Base-by-base conservation (phyloP, 2,888 invertebrate genomes). In the Volucella inflata region DNA sequence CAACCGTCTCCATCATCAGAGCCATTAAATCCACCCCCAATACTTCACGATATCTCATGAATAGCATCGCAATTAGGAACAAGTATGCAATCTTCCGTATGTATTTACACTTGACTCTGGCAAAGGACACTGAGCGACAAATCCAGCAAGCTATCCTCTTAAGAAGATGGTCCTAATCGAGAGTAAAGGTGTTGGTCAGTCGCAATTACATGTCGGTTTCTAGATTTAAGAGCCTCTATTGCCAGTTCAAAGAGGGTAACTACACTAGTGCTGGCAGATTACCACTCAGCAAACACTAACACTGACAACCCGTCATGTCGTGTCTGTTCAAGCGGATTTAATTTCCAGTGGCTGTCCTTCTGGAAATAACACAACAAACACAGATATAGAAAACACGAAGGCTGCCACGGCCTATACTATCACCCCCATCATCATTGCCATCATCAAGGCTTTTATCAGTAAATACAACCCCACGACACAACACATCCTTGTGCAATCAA, bases 321-420 rank as follows among this genome's bases (percentile, higher is more conserved):
- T 53, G 46, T 36, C 48, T 14, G 14, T 46, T 57, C 12, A 53
- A 76, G 48, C 42, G n/a, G 53, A 82, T 60, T 65, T 60, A 76
- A 59, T 81, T 65, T 59, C 51, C 44, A 65, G 71, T 40, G 71
- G 60, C 57, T 74, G 51, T 62, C 68, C 51, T 59, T 64, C 50
- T 46, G 21, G 38, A 68, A 65, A 79, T 74, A 70, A 68, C 59
- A 76, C 70, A 65, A 64, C 62, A 79, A 72, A 74, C 62, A 74
- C 38, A 40, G 74, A 72, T 50, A 59, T 71, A 65, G 50, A 21
- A 48, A 71, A 50, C 57, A 40, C 10, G 55, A 14, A 30, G 4
- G 30, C 30, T 30, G 6, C 21, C 3, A 21, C 4, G 4, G 21
- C 1, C 1, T 21, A 21, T 21, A 21, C 21, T 50, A 57, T 62